Evolutionary conservation across 2,797 vertebrate genomes (phyloP).

Genomic region (Loriculus beryllinus): DNA sequence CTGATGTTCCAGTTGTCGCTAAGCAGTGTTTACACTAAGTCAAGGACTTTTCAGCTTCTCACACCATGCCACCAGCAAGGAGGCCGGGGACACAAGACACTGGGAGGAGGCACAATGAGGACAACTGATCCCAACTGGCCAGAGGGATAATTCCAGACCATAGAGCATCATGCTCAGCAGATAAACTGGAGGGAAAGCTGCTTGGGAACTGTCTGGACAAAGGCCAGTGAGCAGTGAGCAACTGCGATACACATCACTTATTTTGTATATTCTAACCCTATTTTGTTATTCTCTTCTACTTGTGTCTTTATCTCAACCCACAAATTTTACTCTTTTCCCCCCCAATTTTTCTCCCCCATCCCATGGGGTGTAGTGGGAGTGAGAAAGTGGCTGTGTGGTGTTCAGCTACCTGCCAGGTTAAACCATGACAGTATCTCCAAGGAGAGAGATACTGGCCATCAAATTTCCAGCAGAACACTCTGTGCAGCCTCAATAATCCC

Average conservation of each 20-base stretch:
- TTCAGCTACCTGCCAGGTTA: not conserved
- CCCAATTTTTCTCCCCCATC: not conserved
- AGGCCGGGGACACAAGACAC: not conserved
- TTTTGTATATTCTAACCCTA: not conserved
- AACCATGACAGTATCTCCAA: not conserved
- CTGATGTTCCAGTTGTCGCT: not conserved
- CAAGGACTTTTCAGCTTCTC: not conserved
- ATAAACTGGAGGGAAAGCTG: not conserved
- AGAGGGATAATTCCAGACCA: not conserved
- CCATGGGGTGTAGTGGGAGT: not conserved
- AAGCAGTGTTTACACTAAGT: not conserved
- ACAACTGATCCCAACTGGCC: not conserved
- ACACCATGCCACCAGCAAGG: not conserved
- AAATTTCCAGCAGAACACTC: not conserved
- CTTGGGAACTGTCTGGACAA: not conserved
- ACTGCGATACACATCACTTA: not conserved
- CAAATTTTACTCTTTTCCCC: not conserved
- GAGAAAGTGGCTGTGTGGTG: not conserved
- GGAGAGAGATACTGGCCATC: not conserved
- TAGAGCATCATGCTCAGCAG: not conserved
- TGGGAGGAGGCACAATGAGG: not conserved
- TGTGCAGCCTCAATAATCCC: not conserved
- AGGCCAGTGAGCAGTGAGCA: not conserved
- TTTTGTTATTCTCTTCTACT: not conserved
- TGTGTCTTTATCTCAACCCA: not conserved